Percentiles rank a stretch among this genome's conserved stretches.
These are phyloP conservation scores for Lepidiolamprologus cunningtoni DNA, from an alignment of 2,113 vertebrate genomes.

Conservation along the genomic window DNA sequence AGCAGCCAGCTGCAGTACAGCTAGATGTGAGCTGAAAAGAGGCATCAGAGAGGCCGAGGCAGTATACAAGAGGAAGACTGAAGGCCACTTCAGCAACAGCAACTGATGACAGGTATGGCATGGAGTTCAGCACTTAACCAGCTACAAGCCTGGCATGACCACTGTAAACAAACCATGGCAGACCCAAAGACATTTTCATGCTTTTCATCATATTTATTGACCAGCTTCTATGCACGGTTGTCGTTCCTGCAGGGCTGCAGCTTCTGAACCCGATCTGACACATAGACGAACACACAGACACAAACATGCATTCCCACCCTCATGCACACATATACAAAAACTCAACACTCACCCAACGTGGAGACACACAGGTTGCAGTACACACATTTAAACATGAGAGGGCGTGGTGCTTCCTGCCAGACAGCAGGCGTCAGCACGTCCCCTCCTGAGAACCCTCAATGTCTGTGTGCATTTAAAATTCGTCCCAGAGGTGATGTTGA, in stretches of 20 bases:
- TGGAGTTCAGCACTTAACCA: neutral
- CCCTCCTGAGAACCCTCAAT: too few relatives aligned
- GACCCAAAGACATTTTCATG: too few relatives aligned
- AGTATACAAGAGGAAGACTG: neutral
- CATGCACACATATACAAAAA: neutral
- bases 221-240: accelerated
- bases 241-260: neutral
- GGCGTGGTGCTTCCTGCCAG: neutral
- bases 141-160: neutral
- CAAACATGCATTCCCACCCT: neutral
- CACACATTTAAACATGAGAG: neutral
- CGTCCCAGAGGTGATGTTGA: too few relatives aligned
- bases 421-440: accelerated
- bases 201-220: too few relatives aligned
- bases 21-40: too few relatives aligned
- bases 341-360: neutral
- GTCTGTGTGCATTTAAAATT: too few relatives aligned
- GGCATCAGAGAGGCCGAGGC: too few relatives aligned
- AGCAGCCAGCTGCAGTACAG: too few relatives aligned
- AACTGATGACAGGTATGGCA: neutral
- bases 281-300: neutral
- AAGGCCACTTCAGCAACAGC: neutral
- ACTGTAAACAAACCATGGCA: neutral
- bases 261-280: neutral
- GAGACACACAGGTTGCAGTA: neutral